phyloP scores from a whole-genome alignment of 2,113 vertebrate genomes.

The Rallus limicola region DNA sequence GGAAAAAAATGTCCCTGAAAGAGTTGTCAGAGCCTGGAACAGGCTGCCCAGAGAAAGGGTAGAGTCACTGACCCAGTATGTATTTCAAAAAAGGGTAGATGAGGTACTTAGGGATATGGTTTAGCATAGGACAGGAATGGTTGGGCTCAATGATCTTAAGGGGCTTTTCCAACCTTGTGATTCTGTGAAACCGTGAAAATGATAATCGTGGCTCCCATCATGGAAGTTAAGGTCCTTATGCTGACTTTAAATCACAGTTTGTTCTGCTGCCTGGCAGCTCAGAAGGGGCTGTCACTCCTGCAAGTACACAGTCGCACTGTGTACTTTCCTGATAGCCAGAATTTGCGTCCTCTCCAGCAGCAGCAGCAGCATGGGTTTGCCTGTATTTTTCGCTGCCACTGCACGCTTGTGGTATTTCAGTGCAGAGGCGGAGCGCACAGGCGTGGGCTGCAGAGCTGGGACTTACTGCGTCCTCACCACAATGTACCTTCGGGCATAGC shows the following conservation, averaged over 20 bases:
- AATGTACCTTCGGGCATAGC: neutral
- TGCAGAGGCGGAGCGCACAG: neutral
- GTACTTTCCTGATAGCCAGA: neutral
- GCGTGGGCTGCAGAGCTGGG: neutral
- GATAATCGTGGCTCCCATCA: neutral
- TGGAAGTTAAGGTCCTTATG: no score
- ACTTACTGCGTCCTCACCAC: neutral
- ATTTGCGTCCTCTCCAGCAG: neutral
- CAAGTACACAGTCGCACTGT: neutral
- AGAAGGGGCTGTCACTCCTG: neutral
- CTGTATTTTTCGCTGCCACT: neutral
- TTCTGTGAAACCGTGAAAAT: no score
- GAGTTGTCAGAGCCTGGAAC: no score
- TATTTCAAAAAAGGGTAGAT: no score
- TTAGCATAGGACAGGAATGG: no score
- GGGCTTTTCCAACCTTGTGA: no score
- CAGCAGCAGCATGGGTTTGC: neutral
- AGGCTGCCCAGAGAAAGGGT: no score
- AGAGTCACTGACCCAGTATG: no score
- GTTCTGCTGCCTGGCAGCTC: neutral
- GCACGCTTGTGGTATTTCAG: neutral
- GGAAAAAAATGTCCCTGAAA: no score
- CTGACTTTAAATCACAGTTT: neutral
- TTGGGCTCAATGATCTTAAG: no score
- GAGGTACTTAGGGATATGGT: no score